Evolutionary conservation across 2,797 vertebrate species (phyloP).

Genomic region (Artibeus jamaicensis): DNA sequence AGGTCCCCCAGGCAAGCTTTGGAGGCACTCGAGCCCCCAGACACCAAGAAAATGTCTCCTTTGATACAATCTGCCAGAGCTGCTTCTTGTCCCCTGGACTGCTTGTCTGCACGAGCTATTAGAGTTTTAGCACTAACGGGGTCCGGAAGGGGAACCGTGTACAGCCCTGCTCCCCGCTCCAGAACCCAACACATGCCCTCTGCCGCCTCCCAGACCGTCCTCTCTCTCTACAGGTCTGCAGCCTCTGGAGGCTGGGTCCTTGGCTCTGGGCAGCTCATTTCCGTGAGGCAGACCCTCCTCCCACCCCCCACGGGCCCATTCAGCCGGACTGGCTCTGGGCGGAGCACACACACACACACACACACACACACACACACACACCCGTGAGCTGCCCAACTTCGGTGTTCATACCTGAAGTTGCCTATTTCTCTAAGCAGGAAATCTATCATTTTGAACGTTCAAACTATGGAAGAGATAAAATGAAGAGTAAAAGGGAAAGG

Average conservation of each 20-base stretch:
- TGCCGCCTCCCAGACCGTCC: not conserved
- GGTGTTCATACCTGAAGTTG: not conserved
- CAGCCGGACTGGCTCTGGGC: not conserved
- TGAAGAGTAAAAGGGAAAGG: not conserved
- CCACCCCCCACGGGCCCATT: not conserved
- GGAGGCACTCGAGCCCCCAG: not conserved
- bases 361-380: not conserved
- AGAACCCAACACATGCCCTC: not conserved
- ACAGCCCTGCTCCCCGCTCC: accelerated
- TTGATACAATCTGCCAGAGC: not conserved
- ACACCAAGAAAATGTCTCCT: not conserved
- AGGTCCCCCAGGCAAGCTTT: not conserved
- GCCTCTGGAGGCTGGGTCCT: not conserved
- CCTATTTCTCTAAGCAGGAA: not conserved
- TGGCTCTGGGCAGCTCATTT: not conserved
- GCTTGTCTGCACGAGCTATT: not conserved
- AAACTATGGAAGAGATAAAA: not conserved
- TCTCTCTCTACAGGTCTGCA: not conserved
- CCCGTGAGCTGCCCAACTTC: not conserved
- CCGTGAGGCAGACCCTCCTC: not conserved
- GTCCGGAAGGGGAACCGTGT: not conserved
- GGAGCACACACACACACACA: not conserved
- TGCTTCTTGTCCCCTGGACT: not conserved
- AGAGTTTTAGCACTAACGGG: not conserved
- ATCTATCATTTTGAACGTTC: not conserved